phyloP scores from a whole-genome alignment of 2,113 vertebrate genomes.

The Clarias macrocephalus region DNA sequence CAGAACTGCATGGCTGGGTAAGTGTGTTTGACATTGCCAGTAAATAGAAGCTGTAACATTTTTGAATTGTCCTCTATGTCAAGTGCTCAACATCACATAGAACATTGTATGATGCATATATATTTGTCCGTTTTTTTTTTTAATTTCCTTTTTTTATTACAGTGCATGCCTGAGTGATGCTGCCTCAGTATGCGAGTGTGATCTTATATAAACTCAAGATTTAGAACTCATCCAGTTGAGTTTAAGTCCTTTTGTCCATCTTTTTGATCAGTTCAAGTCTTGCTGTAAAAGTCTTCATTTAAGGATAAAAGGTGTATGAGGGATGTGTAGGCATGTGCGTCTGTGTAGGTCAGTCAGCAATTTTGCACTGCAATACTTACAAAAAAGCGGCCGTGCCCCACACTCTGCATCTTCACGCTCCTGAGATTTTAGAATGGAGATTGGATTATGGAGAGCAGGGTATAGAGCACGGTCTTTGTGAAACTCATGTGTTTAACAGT shows the following conservation, averaged over 20 bases:
- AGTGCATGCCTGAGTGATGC: conserved; percentile 77
- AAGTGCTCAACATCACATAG: conserved; percentile 49
- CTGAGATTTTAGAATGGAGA: conserved; percentile 32
- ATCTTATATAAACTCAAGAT: conserved; percentile 65
- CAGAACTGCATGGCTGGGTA: conserved; percentile 69
- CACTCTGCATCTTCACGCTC: conserved; percentile 42
- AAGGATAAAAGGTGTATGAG: conserved; percentile 59
- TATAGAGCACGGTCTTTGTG: conserved; percentile 39
- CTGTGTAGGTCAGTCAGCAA: conserved; percentile 35
- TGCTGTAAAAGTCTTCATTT: conserved; percentile 76
- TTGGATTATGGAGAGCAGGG: conserved; percentile 47
- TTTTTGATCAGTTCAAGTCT: conserved; percentile 74
- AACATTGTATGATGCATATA: conserved; percentile 73
- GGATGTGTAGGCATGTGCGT: conserved; percentile 50
- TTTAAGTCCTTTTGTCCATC: conserved; percentile 64
- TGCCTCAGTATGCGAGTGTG: conserved; percentile 69
- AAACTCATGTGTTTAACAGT: conserved; percentile 46
- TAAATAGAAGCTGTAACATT: conserved; percentile 52
- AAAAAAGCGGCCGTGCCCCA: conserved; percentile 27
- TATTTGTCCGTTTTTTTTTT: conserved; percentile 64
- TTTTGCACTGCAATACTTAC: conserved; percentile 47
- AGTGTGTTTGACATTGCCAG: conserved; percentile 63
- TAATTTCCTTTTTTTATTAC: conserved; percentile 62
- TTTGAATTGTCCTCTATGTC: conserved; percentile 61
- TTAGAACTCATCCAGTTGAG: conserved; percentile 71